phyloP scores from a whole-genome alignment of 2,888 invertebrate genomes.

The Cantharis rustica region DNA sequence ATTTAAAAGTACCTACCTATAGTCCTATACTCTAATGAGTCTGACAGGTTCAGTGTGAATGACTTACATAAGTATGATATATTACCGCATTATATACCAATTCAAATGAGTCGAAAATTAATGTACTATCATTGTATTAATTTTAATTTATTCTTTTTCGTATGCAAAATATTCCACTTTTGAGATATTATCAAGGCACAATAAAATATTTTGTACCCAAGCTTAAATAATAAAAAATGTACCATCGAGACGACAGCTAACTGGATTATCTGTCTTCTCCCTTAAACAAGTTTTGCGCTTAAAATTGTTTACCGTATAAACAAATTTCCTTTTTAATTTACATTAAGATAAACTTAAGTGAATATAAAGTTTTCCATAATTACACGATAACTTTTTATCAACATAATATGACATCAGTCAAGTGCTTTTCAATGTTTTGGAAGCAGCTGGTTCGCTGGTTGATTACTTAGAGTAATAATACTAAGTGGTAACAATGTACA shows the following conservation, averaged over 20 bases:
- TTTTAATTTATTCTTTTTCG: slow-evolving; percentile 11
- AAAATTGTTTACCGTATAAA: not conserved
- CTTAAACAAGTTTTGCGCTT: not conserved
- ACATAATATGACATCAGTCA: slow-evolving; percentile 12
- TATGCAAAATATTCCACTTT: slow-evolving; percentile 7
- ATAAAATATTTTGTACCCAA: not conserved
- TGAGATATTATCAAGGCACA: not conserved
- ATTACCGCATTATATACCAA: slow-evolving; percentile 14
- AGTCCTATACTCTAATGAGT: slow-evolving; percentile 9
- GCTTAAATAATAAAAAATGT: not conserved
- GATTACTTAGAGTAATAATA: not conserved
- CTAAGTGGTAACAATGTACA: not conserved
- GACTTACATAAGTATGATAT: slow-evolving; percentile 16
- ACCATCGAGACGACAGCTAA: not conserved
- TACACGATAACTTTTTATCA: slow-evolving; percentile 14
- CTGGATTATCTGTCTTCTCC: not conserved
- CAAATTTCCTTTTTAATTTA: not conserved
- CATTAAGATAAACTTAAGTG: not conserved
- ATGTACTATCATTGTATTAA: slow-evolving; percentile 10
- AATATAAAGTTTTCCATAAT: slow-evolving; percentile 4
- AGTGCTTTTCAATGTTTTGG: slow-evolving; percentile 17
- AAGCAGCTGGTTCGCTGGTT: slow-evolving; percentile 7
- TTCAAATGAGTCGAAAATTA: slow-evolving; percentile 12
- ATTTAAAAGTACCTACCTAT: slow-evolving; percentile 7
- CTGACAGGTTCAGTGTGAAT: slow-evolving; percentile 12